Percentiles rank a stretch among this genome's conserved stretches.
Conservation (phyloP, 2,888 invertebrate species). For the Fragum whitleyi region DNA sequence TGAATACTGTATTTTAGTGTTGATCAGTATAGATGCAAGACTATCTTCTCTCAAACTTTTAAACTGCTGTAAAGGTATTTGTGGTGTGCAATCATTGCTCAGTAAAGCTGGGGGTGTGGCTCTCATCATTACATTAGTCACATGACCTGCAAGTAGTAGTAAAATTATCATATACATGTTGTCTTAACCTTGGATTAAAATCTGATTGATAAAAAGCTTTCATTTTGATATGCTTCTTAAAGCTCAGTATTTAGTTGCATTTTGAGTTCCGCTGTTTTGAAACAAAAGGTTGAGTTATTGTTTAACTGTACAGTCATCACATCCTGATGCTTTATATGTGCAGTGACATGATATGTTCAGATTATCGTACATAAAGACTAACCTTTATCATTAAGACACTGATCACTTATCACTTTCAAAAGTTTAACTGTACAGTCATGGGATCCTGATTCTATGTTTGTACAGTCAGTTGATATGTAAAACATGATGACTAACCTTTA, state of each 20-base stretch:
- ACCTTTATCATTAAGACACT: too few species aligned
- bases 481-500: slow-evolving; percentile 85
- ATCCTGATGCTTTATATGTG: too few species aligned
- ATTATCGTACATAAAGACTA: too few species aligned
- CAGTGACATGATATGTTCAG: too few species aligned
- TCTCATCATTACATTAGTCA: slow-evolving; percentile 72
- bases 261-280: too few species aligned
- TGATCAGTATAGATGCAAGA: background rate
- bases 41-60: slow-evolving; percentile 53
- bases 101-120: slow-evolving; percentile 67
- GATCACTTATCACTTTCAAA: too few species aligned
- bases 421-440: slow-evolving; percentile 91
- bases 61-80: slow-evolving; percentile 68
- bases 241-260: too few species aligned
- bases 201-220: too few species aligned
- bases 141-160: slow-evolving; percentile 59
- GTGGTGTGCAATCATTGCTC: slow-evolving; percentile 58
- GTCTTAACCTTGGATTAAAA: too few species aligned
- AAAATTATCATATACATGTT: background rate
- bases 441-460: slow-evolving; percentile 91
- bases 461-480: slow-evolving; percentile 91
- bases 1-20: slow-evolving; percentile 4
- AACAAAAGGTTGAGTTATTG: too few species aligned
- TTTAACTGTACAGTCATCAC: too few species aligned
- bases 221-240: too few species aligned